These are phyloP conservation scores for Lycocerus yunnanus DNA, from an alignment of 2,888 invertebrate species.

Conservation along the genomic window DNA sequence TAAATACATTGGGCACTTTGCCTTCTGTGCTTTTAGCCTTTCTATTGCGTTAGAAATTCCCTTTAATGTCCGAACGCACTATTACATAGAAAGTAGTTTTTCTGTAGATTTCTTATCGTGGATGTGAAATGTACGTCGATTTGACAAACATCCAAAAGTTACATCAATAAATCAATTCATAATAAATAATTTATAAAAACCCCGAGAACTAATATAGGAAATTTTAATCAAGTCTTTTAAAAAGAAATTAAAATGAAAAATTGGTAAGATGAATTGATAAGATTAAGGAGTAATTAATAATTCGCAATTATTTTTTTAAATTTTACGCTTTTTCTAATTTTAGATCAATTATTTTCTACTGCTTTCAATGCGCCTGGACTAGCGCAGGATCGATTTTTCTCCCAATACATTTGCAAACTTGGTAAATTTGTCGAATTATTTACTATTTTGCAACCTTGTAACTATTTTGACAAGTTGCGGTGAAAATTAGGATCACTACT, in stretches of 20 bases:
- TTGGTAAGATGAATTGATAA: background rate
- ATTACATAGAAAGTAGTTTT: background rate
- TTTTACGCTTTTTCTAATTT: background rate
- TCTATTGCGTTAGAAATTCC: slow-evolving; percentile 27
- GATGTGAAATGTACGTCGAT: background rate
- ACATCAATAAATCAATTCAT: background rate
- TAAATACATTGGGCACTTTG: slow-evolving; percentile 23
- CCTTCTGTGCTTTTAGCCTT: slow-evolving; percentile 27
- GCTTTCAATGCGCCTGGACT: too few relatives aligned
- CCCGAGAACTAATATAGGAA: background rate
- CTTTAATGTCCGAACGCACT: slow-evolving; percentile 30
- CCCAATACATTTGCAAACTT: too few relatives aligned
- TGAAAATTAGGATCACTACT: too few relatives aligned
- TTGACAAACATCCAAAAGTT: background rate
- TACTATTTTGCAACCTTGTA: too few relatives aligned
- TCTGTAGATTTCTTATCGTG: background rate
- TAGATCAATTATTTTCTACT: background rate
- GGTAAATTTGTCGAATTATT: too few relatives aligned
- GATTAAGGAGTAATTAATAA: background rate
- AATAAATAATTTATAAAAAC: background rate
- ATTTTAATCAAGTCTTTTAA: background rate
- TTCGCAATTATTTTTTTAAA: too few relatives aligned
- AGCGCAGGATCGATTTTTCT: too few relatives aligned
- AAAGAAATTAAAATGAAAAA: background rate
- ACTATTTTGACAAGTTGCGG: too few relatives aligned